Evolutionary conservation across 2,797 vertebrate genomes (phyloP).

Genomic region (Dermochelys coriacea): DNA sequence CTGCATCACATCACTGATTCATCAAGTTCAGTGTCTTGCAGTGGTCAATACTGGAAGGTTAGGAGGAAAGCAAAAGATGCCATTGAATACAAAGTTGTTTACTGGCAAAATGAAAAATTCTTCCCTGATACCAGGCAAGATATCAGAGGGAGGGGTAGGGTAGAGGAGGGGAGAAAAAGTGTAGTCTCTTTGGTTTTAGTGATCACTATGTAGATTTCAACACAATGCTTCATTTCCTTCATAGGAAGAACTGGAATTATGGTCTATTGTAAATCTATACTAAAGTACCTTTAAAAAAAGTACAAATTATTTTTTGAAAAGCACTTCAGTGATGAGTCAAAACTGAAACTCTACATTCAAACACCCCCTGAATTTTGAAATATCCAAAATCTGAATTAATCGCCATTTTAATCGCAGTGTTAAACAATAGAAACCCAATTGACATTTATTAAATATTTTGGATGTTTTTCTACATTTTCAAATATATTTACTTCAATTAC

Average conservation of each 20-base stretch:
- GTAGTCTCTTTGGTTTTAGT: neutral
- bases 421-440: no score
- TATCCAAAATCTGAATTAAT: neutral
- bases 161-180: neutral
- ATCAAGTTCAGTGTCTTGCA: neutral
- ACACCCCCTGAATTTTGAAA: neutral
- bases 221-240: neutral
- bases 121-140: neutral
- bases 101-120: neutral
- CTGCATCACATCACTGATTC: neutral
- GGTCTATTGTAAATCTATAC: neutral
- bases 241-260: neutral
- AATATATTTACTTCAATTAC: no score
- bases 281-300: neutral
- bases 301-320: neutral
- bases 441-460: no score
- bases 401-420: no score
- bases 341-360: neutral
- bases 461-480: no score
- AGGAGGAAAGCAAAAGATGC: neutral
- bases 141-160: neutral
- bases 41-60: neutral
- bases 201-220: neutral
- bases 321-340: neutral
- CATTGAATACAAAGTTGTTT: neutral